Conservation (phyloP, 2,888 invertebrate species). For the Drosophila mettleri region DNA sequence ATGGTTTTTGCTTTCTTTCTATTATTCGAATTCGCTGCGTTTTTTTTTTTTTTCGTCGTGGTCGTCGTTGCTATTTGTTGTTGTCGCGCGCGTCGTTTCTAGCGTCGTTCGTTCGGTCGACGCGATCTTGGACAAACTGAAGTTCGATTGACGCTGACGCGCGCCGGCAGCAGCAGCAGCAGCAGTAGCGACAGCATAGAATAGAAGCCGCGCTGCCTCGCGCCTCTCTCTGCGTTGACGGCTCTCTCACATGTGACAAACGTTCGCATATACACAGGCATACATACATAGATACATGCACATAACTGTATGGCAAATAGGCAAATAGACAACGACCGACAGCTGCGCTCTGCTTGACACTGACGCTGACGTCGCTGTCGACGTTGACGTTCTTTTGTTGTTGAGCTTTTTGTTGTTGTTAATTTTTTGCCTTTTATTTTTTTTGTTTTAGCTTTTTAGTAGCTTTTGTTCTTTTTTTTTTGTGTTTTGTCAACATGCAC, state of each 20-base stretch:
- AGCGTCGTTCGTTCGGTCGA: slow-evolving; percentile 73
- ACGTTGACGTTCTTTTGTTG: slow-evolving; percentile 51
- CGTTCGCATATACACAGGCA: slow-evolving; percentile 11
- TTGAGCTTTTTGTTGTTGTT: slow-evolving; percentile 39
- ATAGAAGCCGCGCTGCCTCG: slow-evolving; percentile 18
- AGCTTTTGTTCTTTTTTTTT: slow-evolving; percentile 22
- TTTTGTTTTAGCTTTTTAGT: slow-evolving; percentile 17
- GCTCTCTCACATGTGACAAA: slow-evolving; percentile 49
- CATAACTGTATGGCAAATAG: slow-evolving; percentile 16
- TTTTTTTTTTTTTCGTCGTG: slow-evolving; percentile 42
- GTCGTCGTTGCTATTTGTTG: slow-evolving; percentile 21
- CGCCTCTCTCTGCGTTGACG: slow-evolving; percentile 14
- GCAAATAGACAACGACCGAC: slow-evolving; percentile 59
- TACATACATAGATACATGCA: neutral
- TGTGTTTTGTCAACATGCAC: slow-evolving; percentile 48
- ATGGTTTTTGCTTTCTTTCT: slow-evolving; percentile 23
- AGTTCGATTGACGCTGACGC: slow-evolving; percentile 65
- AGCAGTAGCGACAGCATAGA: slow-evolving; percentile 5
- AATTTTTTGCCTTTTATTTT: slow-evolving; percentile 2
- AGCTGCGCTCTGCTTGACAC: slow-evolving; percentile 63
- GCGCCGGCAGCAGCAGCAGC: slow-evolving; percentile 23
- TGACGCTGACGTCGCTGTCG: slow-evolving; percentile 39
- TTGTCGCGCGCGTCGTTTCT: slow-evolving; percentile 62
- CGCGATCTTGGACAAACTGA: slow-evolving; percentile 81
- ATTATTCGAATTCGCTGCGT: slow-evolving; percentile 45